A percentile compares a stretch with the other conserved stretches of the same genome.
These are phyloP conservation scores for Tachysurus fulvidraco DNA, from an alignment of 2,113 vertebrate species.

Conservation along the genomic window DNA sequence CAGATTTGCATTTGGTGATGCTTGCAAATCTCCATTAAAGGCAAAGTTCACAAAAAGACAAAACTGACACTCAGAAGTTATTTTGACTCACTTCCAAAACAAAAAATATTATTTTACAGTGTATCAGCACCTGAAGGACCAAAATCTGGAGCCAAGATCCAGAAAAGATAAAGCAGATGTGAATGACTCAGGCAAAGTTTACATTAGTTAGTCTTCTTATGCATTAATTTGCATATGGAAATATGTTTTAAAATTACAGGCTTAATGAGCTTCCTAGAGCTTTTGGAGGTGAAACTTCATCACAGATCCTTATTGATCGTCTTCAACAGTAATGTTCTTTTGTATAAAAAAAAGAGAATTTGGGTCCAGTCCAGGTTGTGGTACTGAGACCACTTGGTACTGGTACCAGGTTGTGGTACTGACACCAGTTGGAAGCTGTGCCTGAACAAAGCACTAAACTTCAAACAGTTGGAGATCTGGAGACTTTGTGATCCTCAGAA, in stretches of 20 bases:
- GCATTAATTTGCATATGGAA: too few relatives aligned
- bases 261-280: background rate
- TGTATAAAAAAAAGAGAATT: too few relatives aligned
- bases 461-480: background rate
- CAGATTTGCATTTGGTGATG: background rate
- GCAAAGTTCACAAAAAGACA: background rate
- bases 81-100: too few relatives aligned
- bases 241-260: background rate
- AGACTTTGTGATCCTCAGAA: background rate
- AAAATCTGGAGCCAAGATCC: too few relatives aligned
- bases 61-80: too few relatives aligned
- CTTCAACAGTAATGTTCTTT: too few relatives aligned
- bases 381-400: background rate
- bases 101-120: too few relatives aligned
- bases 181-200: too few relatives aligned
- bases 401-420: background rate
- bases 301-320: background rate
- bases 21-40: background rate
- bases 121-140: too few relatives aligned
- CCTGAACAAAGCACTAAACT: too few relatives aligned
- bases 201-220: too few relatives aligned
- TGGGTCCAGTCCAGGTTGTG: background rate
- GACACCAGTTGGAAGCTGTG: background rate
- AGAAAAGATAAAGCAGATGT: too few relatives aligned
- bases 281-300: background rate